Evolutionary conservation across 2,113 vertebrate genomes (phyloP).

Genomic region (Gymnocephalus cernua): DNA sequence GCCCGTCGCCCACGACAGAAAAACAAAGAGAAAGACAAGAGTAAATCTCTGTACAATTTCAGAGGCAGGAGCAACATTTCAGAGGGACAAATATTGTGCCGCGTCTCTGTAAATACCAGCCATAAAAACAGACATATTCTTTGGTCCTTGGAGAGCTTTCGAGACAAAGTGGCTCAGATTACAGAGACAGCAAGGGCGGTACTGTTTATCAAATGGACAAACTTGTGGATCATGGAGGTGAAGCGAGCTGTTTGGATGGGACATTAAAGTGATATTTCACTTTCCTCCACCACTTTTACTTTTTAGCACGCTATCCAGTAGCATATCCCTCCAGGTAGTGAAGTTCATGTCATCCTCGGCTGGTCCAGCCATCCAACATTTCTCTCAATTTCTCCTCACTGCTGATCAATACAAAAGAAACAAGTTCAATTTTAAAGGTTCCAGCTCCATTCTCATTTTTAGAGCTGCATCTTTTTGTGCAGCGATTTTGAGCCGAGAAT

Average conservation of each 20-base stretch:
- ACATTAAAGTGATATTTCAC: slow-evolving; percentile 69
- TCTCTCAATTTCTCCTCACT: neutral
- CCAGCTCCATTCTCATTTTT: neutral
- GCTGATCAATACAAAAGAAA: slow-evolving; percentile 19
- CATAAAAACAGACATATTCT: slow-evolving; percentile 67
- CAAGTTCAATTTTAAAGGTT: neutral
- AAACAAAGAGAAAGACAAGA: slow-evolving; percentile 15
- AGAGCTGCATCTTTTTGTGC: neutral
- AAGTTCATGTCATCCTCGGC: slow-evolving; percentile 9
- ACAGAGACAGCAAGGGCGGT: slow-evolving; percentile 50
- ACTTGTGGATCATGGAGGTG: slow-evolving; percentile 41
- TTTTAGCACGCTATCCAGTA: neutral
- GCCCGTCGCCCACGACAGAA: slow-evolving; percentile 2
- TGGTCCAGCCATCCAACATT: neutral
- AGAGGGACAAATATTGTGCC: slow-evolving; percentile 63
- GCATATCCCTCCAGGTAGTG: slow-evolving; percentile 26
- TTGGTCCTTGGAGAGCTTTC: slow-evolving; percentile 57
- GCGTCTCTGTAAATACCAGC: slow-evolving; percentile 66
- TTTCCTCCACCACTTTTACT: neutral
- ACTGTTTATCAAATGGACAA: slow-evolving; percentile 62
- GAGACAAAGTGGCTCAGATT: slow-evolving; percentile 63
- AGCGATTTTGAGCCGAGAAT: neutral
- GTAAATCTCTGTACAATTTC: slow-evolving; percentile 63
- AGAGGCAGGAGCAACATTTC: slow-evolving; percentile 38
- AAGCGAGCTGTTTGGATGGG: slow-evolving; percentile 26